Evolutionary conservation across 2,113 vertebrate species (phyloP).

Genomic region (Odontophorus gujanensis): DNA sequence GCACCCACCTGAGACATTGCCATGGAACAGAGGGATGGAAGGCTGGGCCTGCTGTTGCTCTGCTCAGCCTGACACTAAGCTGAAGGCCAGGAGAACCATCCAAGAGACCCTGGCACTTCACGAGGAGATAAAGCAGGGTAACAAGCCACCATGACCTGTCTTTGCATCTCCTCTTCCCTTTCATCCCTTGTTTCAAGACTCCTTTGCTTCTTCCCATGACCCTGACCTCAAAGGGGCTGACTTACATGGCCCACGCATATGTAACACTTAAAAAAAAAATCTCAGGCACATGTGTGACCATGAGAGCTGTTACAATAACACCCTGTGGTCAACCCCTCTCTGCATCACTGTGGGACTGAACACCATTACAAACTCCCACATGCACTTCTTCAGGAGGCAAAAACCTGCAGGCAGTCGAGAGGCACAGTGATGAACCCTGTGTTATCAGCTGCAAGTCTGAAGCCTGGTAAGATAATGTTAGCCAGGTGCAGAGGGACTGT

Average conservation of each 20-base stretch:
- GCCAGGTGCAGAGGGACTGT: not conserved
- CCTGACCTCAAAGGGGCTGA: not conserved
- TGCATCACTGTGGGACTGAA: fast-evolving
- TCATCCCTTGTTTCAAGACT: not conserved
- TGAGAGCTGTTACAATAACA: not conserved
- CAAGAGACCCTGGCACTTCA: not conserved
- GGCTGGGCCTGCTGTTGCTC: not conserved
- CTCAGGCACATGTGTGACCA: not conserved
- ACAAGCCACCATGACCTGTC: not conserved
- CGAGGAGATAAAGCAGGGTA: not conserved
- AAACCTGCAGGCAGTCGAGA: slow-evolving; percentile 7
- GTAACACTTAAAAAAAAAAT: not conserved
- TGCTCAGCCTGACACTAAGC: not conserved
- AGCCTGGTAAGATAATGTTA: not conserved
- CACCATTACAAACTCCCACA: not conserved
- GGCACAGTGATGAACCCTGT: not conserved
- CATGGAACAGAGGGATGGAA: not conserved
- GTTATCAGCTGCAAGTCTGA: not conserved
- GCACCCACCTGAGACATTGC: not conserved
- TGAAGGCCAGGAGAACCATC: not conserved
- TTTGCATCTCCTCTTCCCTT: not conserved
- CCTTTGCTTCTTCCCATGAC: not conserved
- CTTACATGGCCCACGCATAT: not conserved
- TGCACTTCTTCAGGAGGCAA: not conserved
- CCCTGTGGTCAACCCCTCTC: not conserved